Base-by-base conservation (phyloP, 2,113 vertebrate species). In the Dryoscopus gambensis region DNA sequence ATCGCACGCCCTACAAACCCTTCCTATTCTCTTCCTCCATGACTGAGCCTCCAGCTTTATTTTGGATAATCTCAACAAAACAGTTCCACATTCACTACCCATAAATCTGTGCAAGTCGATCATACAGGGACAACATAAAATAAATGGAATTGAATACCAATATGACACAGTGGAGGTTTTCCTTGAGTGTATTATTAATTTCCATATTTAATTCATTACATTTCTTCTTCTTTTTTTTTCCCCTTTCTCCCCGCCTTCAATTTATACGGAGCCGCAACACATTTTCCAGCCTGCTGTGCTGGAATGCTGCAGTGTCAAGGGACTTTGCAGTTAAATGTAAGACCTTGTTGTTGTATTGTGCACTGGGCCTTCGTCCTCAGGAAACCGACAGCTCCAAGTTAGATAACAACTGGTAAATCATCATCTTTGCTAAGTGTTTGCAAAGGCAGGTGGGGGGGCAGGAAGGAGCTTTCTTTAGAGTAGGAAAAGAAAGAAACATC, bases 261-360 rank as follows among this genome's bases (percentile, higher is more conserved):
- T 96, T 95, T 95, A 95, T 77, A 96, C 1, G 0, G 80, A 94
- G 56, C 92, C 93, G 88, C 83, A 95, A 96, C 93, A 93, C 80
- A 97, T 95, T 96, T 96, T 94, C 88, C 90, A 96, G 95, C 80
- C 96, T 97, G 96, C 90, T 92, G 88, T 97, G 95, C 80, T 93
- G 95, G 93, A 96, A 96, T 70, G 15, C 84, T 90, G 92, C 92
- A 95, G 96, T 14, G 80, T 93, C 90, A 89, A 93, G 88, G 90
- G 93, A 97, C 46, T 92, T 84, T 65, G 95, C 24, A 87, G 83
- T 93, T 95, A 86, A 90, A 84, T 92, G 88, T 53, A 93, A 96
- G 95, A 94, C 83, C 90, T 96, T 95, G 87, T 93, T 97, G 90
- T 87, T 57, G 8, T 92, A 90, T 81, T 92, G 88, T 96, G 90